Evolutionary conservation across 2,797 vertebrate species (phyloP).

Genomic region (Syngnathus rostellatus): DNA sequence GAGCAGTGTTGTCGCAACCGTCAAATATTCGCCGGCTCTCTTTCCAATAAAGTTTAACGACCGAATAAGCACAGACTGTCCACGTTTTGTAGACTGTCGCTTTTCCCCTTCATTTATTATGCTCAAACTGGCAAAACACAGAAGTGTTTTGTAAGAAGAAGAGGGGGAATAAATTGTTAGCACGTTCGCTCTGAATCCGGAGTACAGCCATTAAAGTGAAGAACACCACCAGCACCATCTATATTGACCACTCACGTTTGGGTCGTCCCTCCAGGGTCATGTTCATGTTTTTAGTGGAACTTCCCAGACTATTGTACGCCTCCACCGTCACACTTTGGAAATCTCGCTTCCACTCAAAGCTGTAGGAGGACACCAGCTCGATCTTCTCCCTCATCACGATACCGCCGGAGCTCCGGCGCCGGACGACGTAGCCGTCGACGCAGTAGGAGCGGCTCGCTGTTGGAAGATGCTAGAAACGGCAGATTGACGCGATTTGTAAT

Average conservation of each 20-base stretch:
- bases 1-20: background rate
- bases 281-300: conserved; percentile 75
- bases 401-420: conserved; percentile 54
- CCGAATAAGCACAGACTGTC: no score
- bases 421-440: conserved; percentile 72
- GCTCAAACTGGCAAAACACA: no score
- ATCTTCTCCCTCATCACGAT: conserved; percentile 53
- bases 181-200: no score
- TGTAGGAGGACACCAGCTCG: conserved; percentile 62
- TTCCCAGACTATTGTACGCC: conserved; percentile 80
- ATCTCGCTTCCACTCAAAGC: conserved; percentile 73
- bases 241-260: conserved; percentile 56
- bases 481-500: background rate
- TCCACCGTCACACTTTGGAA: conserved; percentile 72
- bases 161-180: no score
- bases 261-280: conserved; percentile 74
- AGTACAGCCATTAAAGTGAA: no score
- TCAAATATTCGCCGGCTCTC: background rate
- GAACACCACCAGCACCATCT: no score
- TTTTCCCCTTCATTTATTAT: no score
- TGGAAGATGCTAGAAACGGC: conserved; percentile 39
- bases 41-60: background rate
- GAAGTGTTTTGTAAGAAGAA: no score
- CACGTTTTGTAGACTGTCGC: no score
- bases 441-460: conserved; percentile 63